phyloP scores from a whole-genome alignment of 2,113 vertebrate species.

The Nesoenas mayeri region DNA sequence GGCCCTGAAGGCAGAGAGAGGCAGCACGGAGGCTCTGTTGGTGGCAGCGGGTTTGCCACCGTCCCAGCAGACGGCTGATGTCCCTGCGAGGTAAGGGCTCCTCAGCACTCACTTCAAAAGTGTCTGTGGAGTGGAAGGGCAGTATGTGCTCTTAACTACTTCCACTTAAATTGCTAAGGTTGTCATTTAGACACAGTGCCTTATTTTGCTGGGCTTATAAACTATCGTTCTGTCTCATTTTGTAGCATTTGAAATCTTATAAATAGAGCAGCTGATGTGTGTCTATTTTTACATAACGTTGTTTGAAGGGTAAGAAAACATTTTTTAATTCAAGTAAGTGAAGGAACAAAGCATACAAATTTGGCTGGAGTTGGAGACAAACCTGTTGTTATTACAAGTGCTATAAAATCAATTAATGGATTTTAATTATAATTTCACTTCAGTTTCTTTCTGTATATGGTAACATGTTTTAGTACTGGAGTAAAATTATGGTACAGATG shows the following conservation, averaged over 20 bases:
- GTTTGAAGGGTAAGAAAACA: background rate
- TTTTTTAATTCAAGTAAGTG: background rate
- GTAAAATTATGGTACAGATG: background rate
- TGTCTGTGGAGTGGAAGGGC: background rate
- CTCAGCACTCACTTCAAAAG: background rate
- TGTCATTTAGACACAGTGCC: background rate
- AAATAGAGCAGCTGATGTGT: background rate
- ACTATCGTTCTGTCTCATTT: background rate
- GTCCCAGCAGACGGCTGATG: constrained; percentile 72
- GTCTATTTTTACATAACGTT: background rate
- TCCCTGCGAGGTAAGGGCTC: constrained; percentile 77
- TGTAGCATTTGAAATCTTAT: background rate
- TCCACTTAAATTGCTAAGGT: background rate
- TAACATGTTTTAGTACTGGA: background rate
- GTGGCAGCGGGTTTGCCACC: constrained; percentile 55
- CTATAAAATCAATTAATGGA: background rate
- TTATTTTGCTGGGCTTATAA: background rate
- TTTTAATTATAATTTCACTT: background rate
- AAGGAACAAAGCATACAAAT: background rate
- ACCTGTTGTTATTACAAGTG: background rate
- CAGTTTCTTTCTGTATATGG: background rate
- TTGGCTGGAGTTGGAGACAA: background rate
- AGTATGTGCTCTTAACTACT: background rate
- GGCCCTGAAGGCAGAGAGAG: constrained; percentile 66
- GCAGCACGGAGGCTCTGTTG: constrained; percentile 45